A percentile compares a stretch with the other conserved stretches of the same genome.
These are phyloP conservation scores for Opisthocomus hoazin DNA, from an alignment of 2,113 vertebrate genomes.

Conservation along the genomic window DNA sequence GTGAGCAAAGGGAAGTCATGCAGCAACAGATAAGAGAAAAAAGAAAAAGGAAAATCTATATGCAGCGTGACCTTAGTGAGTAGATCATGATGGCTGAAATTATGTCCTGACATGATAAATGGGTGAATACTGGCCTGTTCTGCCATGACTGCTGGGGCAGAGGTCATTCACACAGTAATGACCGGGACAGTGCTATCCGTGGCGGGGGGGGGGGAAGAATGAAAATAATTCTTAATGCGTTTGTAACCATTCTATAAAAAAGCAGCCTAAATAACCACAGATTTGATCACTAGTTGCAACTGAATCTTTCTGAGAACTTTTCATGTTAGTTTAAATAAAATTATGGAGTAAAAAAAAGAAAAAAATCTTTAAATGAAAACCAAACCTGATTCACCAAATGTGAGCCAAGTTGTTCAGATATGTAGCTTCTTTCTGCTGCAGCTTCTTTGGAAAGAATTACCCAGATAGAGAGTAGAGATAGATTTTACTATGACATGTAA, in stretches of 20 bases:
- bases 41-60: not conserved
- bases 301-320: conserved; percentile 25
- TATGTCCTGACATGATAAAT: not conserved
- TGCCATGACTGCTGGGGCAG: not conserved
- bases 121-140: not conserved
- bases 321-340: conserved; percentile 54
- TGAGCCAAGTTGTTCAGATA: conserved; percentile 41
- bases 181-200: not conserved
- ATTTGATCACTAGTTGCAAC: conserved; percentile 50
- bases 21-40: not conserved
- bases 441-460: conserved; percentile 41
- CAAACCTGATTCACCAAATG: conserved; percentile 30
- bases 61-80: not conserved
- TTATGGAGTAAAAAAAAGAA: not conserved
- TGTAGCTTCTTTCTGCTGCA: conserved; percentile 28
- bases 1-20: not conserved
- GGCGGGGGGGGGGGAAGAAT: not conserved
- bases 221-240: conserved; percentile 39
- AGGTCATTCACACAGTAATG: not conserved
- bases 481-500: not conserved
- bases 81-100: not conserved
- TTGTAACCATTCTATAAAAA: conserved; percentile 23
- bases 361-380: conserved; percentile 59
- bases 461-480: not conserved
- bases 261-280: conserved; percentile 16